Evolutionary conservation across 92 coral and sea anemone species (phyloP), one percentile per base, ranked within the genome.

Genomic region (Zoanthus gigantus): DNA sequence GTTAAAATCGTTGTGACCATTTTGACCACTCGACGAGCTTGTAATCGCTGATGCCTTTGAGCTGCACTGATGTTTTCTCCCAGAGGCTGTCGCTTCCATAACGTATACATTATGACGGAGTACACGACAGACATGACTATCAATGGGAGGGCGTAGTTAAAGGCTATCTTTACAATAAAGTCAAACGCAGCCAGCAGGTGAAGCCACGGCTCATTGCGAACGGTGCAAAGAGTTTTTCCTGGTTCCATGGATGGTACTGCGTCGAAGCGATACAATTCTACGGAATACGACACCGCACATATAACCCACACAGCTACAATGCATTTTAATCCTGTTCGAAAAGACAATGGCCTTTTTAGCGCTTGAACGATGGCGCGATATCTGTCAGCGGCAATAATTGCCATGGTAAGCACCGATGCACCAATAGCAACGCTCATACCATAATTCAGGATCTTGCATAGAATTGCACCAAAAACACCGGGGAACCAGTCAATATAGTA

Each of bases 361-460:
- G 74, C 76, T 1, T 66, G 85, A 3, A 66, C 85, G 2, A 81
- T 71, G 5, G 85, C 85, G n/a, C 85, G 85, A 32, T 45, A 81
- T 12, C 85, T 45, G n/a, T 81, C 75, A 67, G 63, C 74, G 37
- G 85, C 57, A 32, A 80, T 80, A 44, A 63, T 18, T 80, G 85
- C 74, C 85, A 80, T 65, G 18, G 74, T 63, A 16, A 80, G 56
- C 5, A 80, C 85, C 57, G 85, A 80, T 23, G 74, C 85, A 42
- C 85, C 85, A 80, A 80, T 80, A 48, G 85, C 74, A n/a, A 80
- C 85, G 63, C 58, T 45, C 74, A 80, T 80, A 69, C 85, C 85
- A 65, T 80, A 80, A 44, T 80, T 63, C n/a, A 45, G 13, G 10
- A 80, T 16, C 48, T 80, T 80, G 13, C 85, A 80, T 5, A 80